Evolutionary conservation across 2,113 vertebrate genomes (phyloP).

Genomic region (Steatornis caripensis): DNA sequence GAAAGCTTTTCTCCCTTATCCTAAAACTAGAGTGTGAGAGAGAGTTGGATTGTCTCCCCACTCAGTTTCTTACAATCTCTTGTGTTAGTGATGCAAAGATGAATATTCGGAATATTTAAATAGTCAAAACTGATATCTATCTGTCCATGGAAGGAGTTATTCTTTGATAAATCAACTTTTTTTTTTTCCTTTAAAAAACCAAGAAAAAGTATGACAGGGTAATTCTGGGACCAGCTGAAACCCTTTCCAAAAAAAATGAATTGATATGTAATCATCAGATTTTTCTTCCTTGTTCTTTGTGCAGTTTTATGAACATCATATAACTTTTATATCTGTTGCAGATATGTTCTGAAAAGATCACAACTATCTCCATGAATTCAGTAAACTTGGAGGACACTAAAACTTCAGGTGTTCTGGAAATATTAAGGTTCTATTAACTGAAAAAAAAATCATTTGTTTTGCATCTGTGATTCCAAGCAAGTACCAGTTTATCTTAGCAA

Average conservation of each 20-base stretch:
- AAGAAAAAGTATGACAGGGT: background rate
- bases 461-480: background rate
- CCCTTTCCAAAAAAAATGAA: background rate
- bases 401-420: background rate
- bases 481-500: background rate
- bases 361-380: background rate
- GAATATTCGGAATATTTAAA: background rate
- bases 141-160: background rate
- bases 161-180: background rate
- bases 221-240: background rate
- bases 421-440: background rate
- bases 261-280: background rate
- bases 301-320: background rate
- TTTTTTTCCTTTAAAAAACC: background rate
- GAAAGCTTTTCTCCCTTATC: background rate
- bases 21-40: background rate
- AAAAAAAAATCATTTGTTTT: background rate
- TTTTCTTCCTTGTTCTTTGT: background rate
- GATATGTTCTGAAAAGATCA: background rate
- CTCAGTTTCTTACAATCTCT: background rate
- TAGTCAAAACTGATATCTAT: background rate
- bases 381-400: background rate
- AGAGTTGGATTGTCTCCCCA: background rate
- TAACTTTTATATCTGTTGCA: background rate
- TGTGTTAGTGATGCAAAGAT: background rate